These are phyloP conservation scores for Zaprionus ghesquierei DNA, from an alignment of 1,140 invertebrate genomes.

Conservation along the genomic window DNA sequence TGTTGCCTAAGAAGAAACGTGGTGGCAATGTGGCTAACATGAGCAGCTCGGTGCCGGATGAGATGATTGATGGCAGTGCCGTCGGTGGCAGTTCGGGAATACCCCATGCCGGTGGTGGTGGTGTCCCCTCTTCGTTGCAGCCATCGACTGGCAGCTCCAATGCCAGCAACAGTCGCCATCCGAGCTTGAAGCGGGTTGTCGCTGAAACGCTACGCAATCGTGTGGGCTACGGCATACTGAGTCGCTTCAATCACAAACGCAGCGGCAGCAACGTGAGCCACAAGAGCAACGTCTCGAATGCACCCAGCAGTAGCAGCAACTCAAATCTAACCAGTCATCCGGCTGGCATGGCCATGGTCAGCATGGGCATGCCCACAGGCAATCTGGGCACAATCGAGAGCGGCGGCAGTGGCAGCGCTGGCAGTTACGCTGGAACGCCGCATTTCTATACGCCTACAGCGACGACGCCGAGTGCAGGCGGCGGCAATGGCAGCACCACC, in stretches of 20 bases:
- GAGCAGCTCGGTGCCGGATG: slow-evolving; percentile 74
- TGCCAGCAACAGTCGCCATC: slow-evolving; percentile 57
- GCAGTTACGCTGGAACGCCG: slow-evolving; percentile 66
- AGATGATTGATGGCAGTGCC: slow-evolving; percentile 36
- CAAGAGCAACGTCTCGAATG: slow-evolving; percentile 72
- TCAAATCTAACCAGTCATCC: slow-evolving; percentile 62
- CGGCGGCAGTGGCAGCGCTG: slow-evolving; percentile 74
- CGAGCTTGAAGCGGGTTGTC: slow-evolving; percentile 55
- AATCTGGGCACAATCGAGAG: slow-evolving; percentile 78
- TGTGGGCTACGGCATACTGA: slow-evolving; percentile 40
- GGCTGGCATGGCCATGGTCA: slow-evolving; percentile 47
- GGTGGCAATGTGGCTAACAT: slow-evolving; percentile 45
- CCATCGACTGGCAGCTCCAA: slow-evolving; percentile 74
- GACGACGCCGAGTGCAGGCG: slow-evolving; percentile 31
- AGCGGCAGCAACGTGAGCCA: slow-evolving; percentile 74
- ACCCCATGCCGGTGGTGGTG: slow-evolving; percentile 6
- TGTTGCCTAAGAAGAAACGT: slow-evolving; percentile 46
- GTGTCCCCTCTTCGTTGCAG: slow-evolving; percentile 55
- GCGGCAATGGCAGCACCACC: slow-evolving; percentile 29
- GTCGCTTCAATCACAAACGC: slow-evolving; percentile 71
- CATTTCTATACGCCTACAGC: slow-evolving; percentile 66
- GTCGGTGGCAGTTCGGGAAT: not conserved
- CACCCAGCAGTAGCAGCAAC: slow-evolving; percentile 67
- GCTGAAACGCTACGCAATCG: slow-evolving; percentile 59
- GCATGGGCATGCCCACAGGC: slow-evolving; percentile 33